Conservation (phyloP, 1,140 invertebrate genomes). For the Aleiodes sp. region DNA sequence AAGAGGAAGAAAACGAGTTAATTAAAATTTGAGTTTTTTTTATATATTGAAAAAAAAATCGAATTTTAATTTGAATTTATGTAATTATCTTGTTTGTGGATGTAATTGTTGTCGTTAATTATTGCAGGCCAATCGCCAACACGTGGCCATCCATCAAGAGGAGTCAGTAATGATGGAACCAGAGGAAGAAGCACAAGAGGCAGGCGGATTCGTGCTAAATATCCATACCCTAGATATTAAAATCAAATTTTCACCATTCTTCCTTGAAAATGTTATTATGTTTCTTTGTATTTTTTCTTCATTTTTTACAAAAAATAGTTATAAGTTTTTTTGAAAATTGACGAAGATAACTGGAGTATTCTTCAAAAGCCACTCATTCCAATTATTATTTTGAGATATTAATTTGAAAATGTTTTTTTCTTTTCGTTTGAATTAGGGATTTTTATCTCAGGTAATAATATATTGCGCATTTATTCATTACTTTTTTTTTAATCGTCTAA, state of each 20-base stretch:
- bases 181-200: constrained; percentile 49
- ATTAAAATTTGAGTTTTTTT: too few relatives aligned
- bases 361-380: not conserved
- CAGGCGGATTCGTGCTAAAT: constrained; percentile 48
- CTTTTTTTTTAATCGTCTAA: too few relatives aligned
- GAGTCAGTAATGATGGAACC: constrained; percentile 42
- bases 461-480: constrained; percentile 11
- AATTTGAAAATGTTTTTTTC: not conserved
- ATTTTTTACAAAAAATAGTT: too few relatives aligned
- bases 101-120: constrained; percentile 2
- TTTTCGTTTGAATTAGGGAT: not conserved
- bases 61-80: not conserved
- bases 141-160: constrained; percentile 41
- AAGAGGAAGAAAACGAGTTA: not conserved
- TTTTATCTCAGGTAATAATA: not conserved
- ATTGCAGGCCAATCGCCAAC: constrained; percentile 44
- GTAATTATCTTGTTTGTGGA: not conserved
- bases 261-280: constrained; percentile 1
- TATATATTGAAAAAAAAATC: too few relatives aligned
- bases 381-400: not conserved
- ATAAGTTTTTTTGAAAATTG: too few relatives aligned
- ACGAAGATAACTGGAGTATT: not conserved
- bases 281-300: not conserved
- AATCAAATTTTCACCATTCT: not conserved
- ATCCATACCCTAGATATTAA: constrained; percentile 35